Evolutionary conservation across 1,140 invertebrate genomes (phyloP).

Genomic region (Pogonomyrmex californicus): DNA sequence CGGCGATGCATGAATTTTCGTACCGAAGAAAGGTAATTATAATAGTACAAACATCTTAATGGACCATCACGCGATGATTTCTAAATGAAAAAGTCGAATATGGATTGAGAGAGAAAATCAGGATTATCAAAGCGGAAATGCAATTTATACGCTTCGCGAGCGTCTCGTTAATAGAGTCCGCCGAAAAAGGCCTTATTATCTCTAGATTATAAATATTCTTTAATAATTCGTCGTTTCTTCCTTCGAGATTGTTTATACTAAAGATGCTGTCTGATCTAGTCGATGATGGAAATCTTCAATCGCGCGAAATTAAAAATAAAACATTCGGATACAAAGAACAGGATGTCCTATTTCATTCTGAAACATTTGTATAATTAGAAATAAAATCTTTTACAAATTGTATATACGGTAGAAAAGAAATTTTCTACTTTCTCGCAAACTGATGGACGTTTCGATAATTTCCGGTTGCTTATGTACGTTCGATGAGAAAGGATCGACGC

Average conservation of each 20-base stretch:
- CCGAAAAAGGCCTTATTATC: conserved; percentile 11
- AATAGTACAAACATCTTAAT: conserved; percentile 25
- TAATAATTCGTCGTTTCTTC: conserved; percentile 43
- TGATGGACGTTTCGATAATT: not conserved
- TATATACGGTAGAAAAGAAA: not conserved
- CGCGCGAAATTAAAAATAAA: not conserved
- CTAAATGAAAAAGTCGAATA: conserved; percentile 58
- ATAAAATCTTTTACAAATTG: not conserved
- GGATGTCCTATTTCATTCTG: not conserved
- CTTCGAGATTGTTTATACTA: not conserved
- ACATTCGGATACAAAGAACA: not conserved
- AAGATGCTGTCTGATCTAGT: not conserved
- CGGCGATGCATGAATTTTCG: not conserved
- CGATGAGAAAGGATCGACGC: conserved; percentile 36
- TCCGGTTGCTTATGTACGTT: not conserved
- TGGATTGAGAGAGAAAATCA: conserved; percentile 55
- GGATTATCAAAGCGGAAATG: conserved; percentile 72
- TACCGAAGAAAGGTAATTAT: not conserved
- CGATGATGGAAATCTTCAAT: not conserved
- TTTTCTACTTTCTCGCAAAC: not conserved
- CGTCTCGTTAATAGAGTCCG: conserved; percentile 74
- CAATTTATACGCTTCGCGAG: conserved; percentile 55
- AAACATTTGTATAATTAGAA: not conserved
- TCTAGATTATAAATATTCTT: conserved; percentile 36
- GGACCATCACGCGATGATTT: conserved; percentile 35